phyloP scores from a whole-genome alignment of 2,888 invertebrate species.

The Scaptomyza reducta region DNA sequence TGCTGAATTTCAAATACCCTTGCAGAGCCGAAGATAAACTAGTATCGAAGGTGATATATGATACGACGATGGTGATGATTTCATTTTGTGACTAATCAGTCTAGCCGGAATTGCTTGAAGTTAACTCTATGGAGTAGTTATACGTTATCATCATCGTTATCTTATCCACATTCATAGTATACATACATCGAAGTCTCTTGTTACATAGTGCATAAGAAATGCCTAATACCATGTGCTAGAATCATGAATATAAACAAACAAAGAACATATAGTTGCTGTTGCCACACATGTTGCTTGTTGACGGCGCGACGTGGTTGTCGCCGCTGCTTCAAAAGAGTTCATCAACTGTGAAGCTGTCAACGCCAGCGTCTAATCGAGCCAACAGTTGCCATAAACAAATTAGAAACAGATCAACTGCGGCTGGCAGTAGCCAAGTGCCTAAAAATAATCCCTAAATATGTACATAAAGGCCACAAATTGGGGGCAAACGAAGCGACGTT shows the following conservation, averaged over 20 bases:
- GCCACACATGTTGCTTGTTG: slow-evolving; percentile 58
- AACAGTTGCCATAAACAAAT: slow-evolving; percentile 78
- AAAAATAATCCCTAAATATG: slow-evolving; percentile 47
- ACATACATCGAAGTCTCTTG: too few relatives aligned
- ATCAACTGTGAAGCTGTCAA: slow-evolving; percentile 70
- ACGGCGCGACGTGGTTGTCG: slow-evolving; percentile 11
- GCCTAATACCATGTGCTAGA: background rate
- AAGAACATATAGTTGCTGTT: slow-evolving; percentile 15
- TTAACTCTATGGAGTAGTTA: too few relatives aligned
- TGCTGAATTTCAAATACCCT: background rate
- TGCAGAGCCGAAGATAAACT: too few relatives aligned
- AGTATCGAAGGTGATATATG: too few relatives aligned
- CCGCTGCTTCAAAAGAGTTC: slow-evolving; percentile 66
- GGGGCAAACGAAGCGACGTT: slow-evolving; percentile 34
- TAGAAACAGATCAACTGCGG: slow-evolving; percentile 54
- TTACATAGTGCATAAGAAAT: background rate
- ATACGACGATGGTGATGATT: too few relatives aligned
- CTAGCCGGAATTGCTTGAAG: too few relatives aligned
- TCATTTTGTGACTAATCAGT: too few relatives aligned
- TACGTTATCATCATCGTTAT: too few relatives aligned
- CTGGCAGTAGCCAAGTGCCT: slow-evolving; percentile 30
- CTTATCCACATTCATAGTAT: too few relatives aligned
- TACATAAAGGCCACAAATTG: slow-evolving; percentile 31
- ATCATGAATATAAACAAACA: background rate
- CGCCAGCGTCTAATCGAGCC: slow-evolving; percentile 67